A percentile compares a stretch with the other conserved stretches of the same genome.
Conservation (phyloP, 2,113 vertebrate genomes). For the Brachypteracias leptosomus region DNA sequence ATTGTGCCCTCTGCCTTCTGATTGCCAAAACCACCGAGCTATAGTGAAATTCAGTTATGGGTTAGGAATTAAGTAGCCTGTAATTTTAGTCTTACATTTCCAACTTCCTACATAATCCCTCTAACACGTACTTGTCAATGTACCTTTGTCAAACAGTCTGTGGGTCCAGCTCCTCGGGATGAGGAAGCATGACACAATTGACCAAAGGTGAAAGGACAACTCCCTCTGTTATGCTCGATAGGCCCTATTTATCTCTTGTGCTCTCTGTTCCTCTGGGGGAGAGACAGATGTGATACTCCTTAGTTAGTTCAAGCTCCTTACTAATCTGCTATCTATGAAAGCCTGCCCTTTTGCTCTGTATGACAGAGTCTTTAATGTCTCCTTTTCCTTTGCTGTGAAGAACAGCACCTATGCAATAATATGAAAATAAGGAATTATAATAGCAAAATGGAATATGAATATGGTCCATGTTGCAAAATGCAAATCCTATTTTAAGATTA, state of each 20-base stretch:
- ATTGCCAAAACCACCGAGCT: background rate
- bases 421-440: background rate
- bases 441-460: background rate
- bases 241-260: background rate
- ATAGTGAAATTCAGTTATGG: background rate
- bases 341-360: background rate
- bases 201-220: background rate
- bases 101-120: background rate
- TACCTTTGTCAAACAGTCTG: background rate
- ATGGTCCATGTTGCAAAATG: background rate
- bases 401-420: background rate
- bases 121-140: rapidly evolving
- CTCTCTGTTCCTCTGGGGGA: background rate
- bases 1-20: background rate
- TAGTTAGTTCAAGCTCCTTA: background rate
- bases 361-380: too few relatives aligned
- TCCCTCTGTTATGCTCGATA: background rate
- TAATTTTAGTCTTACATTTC: background rate
- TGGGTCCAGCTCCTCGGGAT: background rate
- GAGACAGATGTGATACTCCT: background rate
- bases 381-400: background rate
- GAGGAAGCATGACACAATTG: background rate
- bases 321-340: background rate
- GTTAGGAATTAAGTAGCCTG: background rate
- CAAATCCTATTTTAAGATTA: background rate